These are phyloP conservation scores for Tetramorium simillimum DNA, from an alignment of 1,140 invertebrate genomes.

Conservation along the genomic window DNA sequence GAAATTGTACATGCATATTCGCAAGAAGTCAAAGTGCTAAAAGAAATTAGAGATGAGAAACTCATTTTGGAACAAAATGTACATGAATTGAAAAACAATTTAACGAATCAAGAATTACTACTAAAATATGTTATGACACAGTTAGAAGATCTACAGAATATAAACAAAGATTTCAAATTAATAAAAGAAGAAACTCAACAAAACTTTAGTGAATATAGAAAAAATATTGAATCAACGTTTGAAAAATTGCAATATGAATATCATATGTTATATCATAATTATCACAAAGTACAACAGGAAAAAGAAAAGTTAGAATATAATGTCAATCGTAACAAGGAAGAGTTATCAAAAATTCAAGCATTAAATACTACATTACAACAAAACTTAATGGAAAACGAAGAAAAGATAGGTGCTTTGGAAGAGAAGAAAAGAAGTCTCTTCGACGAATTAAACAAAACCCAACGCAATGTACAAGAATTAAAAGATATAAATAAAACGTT, in stretches of 20 bases:
- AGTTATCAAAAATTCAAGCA: constrained; percentile 40
- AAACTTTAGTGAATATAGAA: constrained; percentile 26
- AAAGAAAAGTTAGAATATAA: constrained; percentile 35
- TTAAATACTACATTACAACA: constrained; percentile 48
- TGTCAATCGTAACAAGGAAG: constrained; percentile 41
- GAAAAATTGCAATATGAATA: constrained; percentile 42
- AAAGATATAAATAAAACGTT: constrained; percentile 8
- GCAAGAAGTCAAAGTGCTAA: constrained; percentile 42
- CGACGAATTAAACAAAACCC: constrained; percentile 47
- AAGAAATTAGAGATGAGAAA: constrained; percentile 58
- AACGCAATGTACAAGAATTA: constrained; percentile 24
- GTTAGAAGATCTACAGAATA: not conserved
- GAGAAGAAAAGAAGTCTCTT: constrained; percentile 10
- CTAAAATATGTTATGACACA: constrained; percentile 7
- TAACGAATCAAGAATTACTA: not conserved
- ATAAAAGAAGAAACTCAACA: constrained; percentile 39
- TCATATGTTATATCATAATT: constrained; percentile 26
- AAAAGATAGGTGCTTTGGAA: constrained; percentile 51
- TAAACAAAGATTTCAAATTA: constrained; percentile 45
- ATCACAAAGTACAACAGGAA: constrained; percentile 20
- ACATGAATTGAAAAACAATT: not conserved
- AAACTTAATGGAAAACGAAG: constrained; percentile 43
- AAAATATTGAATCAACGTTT: constrained; percentile 25
- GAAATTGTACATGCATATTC: constrained; percentile 25
- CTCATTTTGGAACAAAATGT: constrained; percentile 63